Conservation (phyloP, 1,140 invertebrate genomes). For the Pissodes strobi region DNA sequence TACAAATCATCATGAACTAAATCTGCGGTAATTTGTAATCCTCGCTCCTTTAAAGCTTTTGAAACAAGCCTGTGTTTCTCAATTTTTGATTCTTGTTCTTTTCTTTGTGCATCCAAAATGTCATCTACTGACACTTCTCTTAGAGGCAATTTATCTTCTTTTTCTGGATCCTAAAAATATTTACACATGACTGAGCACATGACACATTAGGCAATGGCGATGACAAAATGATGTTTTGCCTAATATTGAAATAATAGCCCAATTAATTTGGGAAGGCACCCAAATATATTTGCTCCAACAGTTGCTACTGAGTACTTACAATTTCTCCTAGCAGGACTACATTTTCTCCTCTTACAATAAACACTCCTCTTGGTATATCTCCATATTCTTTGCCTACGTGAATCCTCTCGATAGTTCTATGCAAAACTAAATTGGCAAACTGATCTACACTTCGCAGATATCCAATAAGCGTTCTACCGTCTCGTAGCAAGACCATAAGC, state of each 20-base stretch:
- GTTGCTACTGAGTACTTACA: slow-evolving; percentile 66
- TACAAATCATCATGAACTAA: slow-evolving; percentile 71
- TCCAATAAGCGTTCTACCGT: slow-evolving; percentile 97
- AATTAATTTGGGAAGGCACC: too few relatives aligned
- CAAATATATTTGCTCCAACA: too few relatives aligned
- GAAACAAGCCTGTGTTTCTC: slow-evolving; percentile 82
- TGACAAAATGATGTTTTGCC: too few relatives aligned
- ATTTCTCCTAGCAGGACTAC: slow-evolving; percentile 96
- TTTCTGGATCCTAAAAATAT: slow-evolving; percentile 76
- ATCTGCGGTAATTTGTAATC: slow-evolving; percentile 69
- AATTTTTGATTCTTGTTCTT: slow-evolving; percentile 86
- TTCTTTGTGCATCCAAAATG: slow-evolving; percentile 90
- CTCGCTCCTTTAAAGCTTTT: slow-evolving; percentile 84
- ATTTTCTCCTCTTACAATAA: slow-evolving; percentile 97
- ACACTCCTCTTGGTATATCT: slow-evolving; percentile 95
- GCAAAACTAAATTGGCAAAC: slow-evolving; percentile 97
- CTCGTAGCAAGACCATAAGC: slow-evolving; percentile 92
- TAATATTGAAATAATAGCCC: background rate
- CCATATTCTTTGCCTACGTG: slow-evolving; percentile 96
- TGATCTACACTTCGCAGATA: slow-evolving; percentile 96
- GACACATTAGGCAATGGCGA: too few relatives aligned
- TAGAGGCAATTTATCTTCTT: slow-evolving; percentile 79
- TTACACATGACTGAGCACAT: too few relatives aligned
- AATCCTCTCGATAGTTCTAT: slow-evolving; percentile 94
- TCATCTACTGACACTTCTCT: slow-evolving; percentile 90